Conservation (phyloP, 2,888 invertebrate genomes). For the Leucozona laternaria region DNA sequence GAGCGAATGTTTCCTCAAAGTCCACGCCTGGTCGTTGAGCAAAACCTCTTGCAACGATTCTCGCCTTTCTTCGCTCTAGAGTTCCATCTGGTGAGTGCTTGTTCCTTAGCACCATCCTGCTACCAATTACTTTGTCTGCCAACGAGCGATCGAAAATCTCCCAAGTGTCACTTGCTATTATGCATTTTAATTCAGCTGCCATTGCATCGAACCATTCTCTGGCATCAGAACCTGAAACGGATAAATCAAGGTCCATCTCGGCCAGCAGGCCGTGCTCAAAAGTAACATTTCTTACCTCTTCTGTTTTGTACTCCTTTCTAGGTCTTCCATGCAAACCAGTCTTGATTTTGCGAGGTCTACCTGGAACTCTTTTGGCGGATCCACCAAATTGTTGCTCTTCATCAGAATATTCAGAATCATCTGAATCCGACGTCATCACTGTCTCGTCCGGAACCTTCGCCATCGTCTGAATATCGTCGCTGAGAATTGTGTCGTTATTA, state of each 20-base stretch:
- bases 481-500: too few species aligned
- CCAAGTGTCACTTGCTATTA: constrained; percentile 23
- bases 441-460: not conserved
- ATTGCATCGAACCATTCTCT: too few species aligned
- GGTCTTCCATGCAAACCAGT: too few species aligned
- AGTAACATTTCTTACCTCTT: too few species aligned
- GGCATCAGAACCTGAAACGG: too few species aligned
- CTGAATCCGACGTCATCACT: not conserved
- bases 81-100: constrained; percentile 21
- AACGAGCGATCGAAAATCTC: not conserved
- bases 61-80: constrained; percentile 17
- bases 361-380: too few species aligned
- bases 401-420: not conserved
- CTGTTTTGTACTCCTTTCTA: not conserved
- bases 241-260: not conserved
- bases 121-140: too few species aligned
- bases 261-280: not conserved
- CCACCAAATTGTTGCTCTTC: too few species aligned
- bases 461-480: not conserved
- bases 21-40: constrained; percentile 24
- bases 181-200: constrained; percentile 17
- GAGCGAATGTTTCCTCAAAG: constrained; percentile 18
- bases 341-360: too few species aligned
- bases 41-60: constrained; percentile 4
- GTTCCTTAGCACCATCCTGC: constrained; percentile 10